These are phyloP conservation scores for Steinernema carpocapsae DNA, from an alignment of 2,888 invertebrate genomes.

Conservation along the genomic window DNA sequence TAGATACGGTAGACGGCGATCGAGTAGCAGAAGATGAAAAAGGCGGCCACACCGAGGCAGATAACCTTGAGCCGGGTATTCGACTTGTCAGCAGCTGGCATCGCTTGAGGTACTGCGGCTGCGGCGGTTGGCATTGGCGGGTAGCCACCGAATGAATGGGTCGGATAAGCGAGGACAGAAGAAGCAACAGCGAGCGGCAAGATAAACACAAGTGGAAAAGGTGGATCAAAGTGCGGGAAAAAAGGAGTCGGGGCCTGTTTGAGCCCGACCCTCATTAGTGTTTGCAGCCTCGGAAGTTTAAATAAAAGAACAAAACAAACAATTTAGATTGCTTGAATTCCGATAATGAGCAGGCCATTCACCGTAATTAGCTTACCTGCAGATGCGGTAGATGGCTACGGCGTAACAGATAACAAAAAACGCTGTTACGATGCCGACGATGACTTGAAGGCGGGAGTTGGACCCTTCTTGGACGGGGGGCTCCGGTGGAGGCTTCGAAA, in stretches of 20 bases:
- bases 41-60: constrained; percentile 42
- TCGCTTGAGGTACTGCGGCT: constrained; percentile 24
- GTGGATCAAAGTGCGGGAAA: too few relatives aligned
- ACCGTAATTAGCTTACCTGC: constrained; percentile 40
- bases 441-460: constrained; percentile 48
- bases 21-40: constrained; percentile 55
- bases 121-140: too few relatives aligned
- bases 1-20: constrained; percentile 52
- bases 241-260: too few relatives aligned
- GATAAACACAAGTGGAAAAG: too few relatives aligned
- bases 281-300: too few relatives aligned
- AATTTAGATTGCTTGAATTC: background rate
- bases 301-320: background rate
- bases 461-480: constrained; percentile 37
- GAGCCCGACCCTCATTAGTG: too few relatives aligned
- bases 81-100: constrained; percentile 41
- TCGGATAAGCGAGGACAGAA: too few relatives aligned
- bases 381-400: constrained; percentile 51
- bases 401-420: constrained; percentile 56
- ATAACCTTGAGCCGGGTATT: constrained; percentile 50
- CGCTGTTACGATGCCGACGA: constrained; percentile 43
- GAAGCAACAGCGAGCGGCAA: too few relatives aligned
- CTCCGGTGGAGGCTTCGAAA: constrained; percentile 36
- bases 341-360: background rate
- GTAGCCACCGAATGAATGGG: too few relatives aligned